Conservation (phyloP, 2,888 invertebrate genomes). For the Hoplodrina blanda region DNA sequence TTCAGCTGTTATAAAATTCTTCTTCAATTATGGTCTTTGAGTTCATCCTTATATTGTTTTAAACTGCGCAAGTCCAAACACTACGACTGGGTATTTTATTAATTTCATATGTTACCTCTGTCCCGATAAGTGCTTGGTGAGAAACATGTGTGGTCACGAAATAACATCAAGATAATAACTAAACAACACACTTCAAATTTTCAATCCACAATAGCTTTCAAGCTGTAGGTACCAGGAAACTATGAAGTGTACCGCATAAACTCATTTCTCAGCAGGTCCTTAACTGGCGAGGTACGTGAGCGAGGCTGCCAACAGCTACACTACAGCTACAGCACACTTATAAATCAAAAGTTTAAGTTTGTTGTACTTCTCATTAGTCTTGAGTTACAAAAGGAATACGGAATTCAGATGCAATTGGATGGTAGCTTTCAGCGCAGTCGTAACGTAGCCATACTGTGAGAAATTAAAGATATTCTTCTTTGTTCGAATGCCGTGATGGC, state of each 20-base stretch:
- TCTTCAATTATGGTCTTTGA: too few species aligned
- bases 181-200: not conserved
- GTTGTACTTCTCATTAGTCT: slow-evolving; percentile 32
- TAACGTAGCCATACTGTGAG: not conserved
- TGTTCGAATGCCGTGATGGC: not conserved
- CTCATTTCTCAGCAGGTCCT: slow-evolving; percentile 38
- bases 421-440: not conserved
- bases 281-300: slow-evolving; percentile 26
- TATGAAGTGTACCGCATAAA: slow-evolving; percentile 18
- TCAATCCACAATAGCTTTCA: not conserved
- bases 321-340: slow-evolving; percentile 27
- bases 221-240: slow-evolving; percentile 3
- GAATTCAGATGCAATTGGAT: slow-evolving; percentile 14
- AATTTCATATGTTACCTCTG: too few species aligned
- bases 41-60: too few species aligned
- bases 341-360: slow-evolving; percentile 55
- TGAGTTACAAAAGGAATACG: slow-evolving; percentile 34
- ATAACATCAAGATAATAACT: too few species aligned
- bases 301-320: slow-evolving; percentile 26
- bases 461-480: not conserved
- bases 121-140: too few species aligned
- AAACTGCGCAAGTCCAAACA: too few species aligned
- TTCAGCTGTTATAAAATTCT: not conserved
- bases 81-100: too few species aligned
- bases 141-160: too few species aligned